phyloP scores from a whole-genome alignment of 2,888 invertebrate genomes.

The Cosmopolites sordidus region DNA sequence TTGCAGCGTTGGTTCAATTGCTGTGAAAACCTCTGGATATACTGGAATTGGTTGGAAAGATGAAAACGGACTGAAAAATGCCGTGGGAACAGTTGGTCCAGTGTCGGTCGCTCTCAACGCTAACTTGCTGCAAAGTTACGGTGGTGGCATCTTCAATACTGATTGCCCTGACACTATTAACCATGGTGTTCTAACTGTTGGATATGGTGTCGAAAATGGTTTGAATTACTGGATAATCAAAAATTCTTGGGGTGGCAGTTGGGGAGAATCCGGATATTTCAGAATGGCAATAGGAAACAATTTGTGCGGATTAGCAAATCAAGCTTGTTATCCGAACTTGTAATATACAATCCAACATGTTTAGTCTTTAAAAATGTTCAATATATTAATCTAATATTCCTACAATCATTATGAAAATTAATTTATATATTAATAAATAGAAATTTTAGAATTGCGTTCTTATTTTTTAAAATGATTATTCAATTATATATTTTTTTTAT shows the following conservation, averaged over 20 bases:
- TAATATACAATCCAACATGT: not conserved
- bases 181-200: constrained; percentile 80
- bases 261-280: constrained; percentile 83
- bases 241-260: constrained; percentile 74
- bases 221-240: constrained; percentile 81
- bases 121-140: constrained; percentile 23
- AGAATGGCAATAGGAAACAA: constrained; percentile 83
- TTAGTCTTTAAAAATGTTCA: not conserved
- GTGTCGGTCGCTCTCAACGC: constrained; percentile 29
- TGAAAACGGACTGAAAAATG: constrained; percentile 25
- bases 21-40: constrained; percentile 76
- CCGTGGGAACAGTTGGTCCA: constrained; percentile 29
- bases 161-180: constrained; percentile 69
- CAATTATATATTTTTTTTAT: too few species aligned
- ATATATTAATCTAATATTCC: not conserved
- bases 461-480: too few species aligned
- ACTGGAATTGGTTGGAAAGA: constrained; percentile 56
- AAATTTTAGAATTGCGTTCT: too few species aligned
- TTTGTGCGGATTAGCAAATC: constrained; percentile 79
- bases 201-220: constrained; percentile 76
- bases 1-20: constrained; percentile 64
- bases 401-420: too few species aligned
- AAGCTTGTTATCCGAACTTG: constrained; percentile 73
- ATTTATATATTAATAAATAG: too few species aligned
- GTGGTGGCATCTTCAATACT: constrained; percentile 47